These are phyloP conservation scores for Seira sanloemensis DNA, from an alignment of 2,888 invertebrate genomes.

Conservation along the genomic window DNA sequence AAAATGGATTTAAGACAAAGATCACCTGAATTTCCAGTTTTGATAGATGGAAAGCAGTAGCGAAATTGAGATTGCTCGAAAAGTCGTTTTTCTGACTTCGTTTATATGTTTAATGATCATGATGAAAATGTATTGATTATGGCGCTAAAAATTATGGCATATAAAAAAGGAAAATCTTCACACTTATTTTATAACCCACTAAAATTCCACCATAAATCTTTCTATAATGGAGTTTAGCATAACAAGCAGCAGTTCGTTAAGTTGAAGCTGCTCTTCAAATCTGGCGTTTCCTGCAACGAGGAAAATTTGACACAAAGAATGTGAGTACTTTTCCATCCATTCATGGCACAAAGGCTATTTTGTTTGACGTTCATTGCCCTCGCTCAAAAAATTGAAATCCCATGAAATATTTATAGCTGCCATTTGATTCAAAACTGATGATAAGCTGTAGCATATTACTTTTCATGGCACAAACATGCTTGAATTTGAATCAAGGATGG, in stretches of 20 bases:
- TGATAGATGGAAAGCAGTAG: too few relatives aligned
- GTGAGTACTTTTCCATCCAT: background rate
- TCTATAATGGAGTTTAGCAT: background rate
- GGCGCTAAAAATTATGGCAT: background rate
- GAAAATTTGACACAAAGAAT: background rate
- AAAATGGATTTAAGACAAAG: too few relatives aligned
- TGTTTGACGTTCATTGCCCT: background rate
- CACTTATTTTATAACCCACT: background rate
- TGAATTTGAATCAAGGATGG: background rate
- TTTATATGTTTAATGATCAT: too few relatives aligned
- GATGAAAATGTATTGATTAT: too few relatives aligned
- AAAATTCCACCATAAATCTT: background rate
- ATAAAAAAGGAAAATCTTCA: background rate
- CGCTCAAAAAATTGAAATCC: too few relatives aligned
- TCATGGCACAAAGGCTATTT: background rate
- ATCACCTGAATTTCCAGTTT: too few relatives aligned
- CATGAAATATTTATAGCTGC: background rate
- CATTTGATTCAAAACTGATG: background rate
- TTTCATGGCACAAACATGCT: background rate
- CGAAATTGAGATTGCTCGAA: too few relatives aligned
- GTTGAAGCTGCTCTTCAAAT: background rate
- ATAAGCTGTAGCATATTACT: background rate
- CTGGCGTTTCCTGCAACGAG: background rate
- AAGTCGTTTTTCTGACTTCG: too few relatives aligned
- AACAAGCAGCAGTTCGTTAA: background rate